Evolutionary conservation across 2,888 invertebrate genomes (phyloP).

Genomic region (Dryomyza anilis): DNA sequence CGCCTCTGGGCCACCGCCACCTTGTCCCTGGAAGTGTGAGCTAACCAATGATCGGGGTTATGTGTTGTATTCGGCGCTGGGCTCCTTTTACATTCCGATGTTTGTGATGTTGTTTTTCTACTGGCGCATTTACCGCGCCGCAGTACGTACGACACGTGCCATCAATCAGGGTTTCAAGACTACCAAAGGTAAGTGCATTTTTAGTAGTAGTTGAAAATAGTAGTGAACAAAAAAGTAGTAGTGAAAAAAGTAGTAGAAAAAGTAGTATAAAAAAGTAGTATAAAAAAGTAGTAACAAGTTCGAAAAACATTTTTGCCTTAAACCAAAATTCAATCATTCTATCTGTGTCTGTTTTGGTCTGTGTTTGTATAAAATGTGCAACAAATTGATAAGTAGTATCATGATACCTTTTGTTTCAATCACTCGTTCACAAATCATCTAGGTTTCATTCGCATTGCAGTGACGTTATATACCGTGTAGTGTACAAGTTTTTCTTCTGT

Average conservation of each 20-base stretch:
- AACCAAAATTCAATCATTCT: background rate
- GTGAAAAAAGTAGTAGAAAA: too few relatives aligned
- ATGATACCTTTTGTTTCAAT: too few relatives aligned
- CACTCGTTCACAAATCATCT: too few relatives aligned
- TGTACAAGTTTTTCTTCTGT: background rate
- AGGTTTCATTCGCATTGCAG: background rate
- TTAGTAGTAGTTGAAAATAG: too few relatives aligned
- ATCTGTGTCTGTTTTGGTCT: background rate
- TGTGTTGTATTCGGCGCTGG: constrained; percentile 94
- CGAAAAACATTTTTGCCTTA: background rate
- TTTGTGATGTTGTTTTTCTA: constrained; percentile 98
- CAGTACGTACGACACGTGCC: constrained; percentile 88
- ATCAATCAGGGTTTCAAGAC: constrained; percentile 91
- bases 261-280: too few relatives aligned
- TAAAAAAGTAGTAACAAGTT: background rate
- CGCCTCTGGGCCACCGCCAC: constrained; percentile 61
- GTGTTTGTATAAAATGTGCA: background rate
- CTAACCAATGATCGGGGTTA: constrained; percentile 93
- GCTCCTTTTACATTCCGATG: constrained; percentile 98
- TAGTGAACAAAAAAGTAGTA: too few relatives aligned
- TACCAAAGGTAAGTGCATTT: constrained; percentile 74
- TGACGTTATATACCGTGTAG: background rate
- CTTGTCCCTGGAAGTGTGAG: constrained; percentile 86
- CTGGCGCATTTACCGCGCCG: constrained; percentile 94
- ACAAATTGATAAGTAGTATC: too few relatives aligned